phyloP scores from a whole-genome alignment of 2,113 vertebrate genomes.

The Orcinus orca region DNA sequence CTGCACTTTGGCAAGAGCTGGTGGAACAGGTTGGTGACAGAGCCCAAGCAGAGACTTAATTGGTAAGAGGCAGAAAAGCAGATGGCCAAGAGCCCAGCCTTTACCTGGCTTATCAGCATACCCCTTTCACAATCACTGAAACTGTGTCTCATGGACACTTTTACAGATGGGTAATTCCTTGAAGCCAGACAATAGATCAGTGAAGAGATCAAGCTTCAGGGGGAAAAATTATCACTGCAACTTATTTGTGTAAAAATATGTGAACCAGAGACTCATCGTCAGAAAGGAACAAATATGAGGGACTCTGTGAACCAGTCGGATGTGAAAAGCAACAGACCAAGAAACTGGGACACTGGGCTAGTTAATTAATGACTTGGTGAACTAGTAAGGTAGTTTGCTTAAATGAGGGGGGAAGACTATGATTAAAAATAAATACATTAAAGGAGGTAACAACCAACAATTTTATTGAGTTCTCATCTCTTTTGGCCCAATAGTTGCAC shows the following conservation, averaged over 20 bases:
- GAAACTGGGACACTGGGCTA: not conserved
- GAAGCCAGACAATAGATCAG: constrained; percentile 37
- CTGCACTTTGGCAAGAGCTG: constrained; percentile 58
- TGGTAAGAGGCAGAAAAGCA: constrained; percentile 68
- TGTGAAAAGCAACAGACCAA: not conserved
- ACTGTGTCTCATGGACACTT: constrained; percentile 40
- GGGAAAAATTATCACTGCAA: not conserved
- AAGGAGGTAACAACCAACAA: not conserved
- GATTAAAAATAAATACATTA: constrained; percentile 38
- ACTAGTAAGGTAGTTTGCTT: not conserved
- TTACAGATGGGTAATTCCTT: constrained; percentile 75
- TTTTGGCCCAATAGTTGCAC: not conserved
- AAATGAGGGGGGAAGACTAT: not conserved
- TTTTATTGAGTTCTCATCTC: not conserved
- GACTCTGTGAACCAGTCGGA: not conserved
- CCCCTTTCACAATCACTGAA: constrained; percentile 76
- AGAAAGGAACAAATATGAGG: not conserved
- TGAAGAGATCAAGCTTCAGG: not conserved
- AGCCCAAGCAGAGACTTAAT: constrained; percentile 56
- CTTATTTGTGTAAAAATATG: not conserved
- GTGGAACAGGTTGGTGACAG: constrained; percentile 60
- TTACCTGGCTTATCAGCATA: constrained; percentile 69
- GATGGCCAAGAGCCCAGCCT: constrained; percentile 74
- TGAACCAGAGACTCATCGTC: not conserved
- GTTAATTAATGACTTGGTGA: not conserved